Evolutionary conservation across 2,888 invertebrate species (phyloP), one percentile per base, ranked within the genome.

Genomic region (Amorpha juglandis): DNA sequence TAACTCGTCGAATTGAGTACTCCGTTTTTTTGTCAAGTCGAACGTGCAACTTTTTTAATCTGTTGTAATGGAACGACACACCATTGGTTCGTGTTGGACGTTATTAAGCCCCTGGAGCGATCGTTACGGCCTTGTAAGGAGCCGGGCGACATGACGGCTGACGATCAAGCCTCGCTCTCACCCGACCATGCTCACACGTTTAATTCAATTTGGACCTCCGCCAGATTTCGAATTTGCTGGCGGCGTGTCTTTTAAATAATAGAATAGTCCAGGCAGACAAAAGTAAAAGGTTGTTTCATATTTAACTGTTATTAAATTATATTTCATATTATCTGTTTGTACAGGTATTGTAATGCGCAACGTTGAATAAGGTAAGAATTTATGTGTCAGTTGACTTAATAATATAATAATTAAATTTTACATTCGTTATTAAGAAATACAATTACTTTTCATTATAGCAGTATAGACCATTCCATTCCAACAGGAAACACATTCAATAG

Each of bases 201-300:
- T 90, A 89, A 92, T 90, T 92, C 91, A 90, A 91, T 92, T 91
- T 91, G 91, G 91, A 88, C 72, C 74, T 71, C 76, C 76, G 91
- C 91, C 91, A 92, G 90, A 89, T 89, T 89, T 83, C 79, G 84
- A 88, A 89, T 89, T 88, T 84, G 88, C 88, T 87, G 84, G 84
- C 83, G 79, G 80, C 84, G 78, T 86, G 87, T 88, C 88, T 86
- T 83, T 86, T 89, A 89, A 90, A 90, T 90, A 90, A 89, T 88
- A 89, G 84, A 89, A 88, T 82, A 86, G 85, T 82, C 75, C 79
- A 82, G 79, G 82, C 79, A 78, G 81, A 81, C 38, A 83, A 84
- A 27, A 79, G 75, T 80, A 79, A 78, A 81, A 81, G 78, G 76
- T 76, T 74, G 72, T 79, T 83, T 82, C 77, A 80, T 78, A 80